Percentiles rank a stretch among this genome's conserved stretches.
Evolutionary conservation across 2,113 vertebrate genomes (phyloP).

Genomic region (Charina bottae): DNA sequence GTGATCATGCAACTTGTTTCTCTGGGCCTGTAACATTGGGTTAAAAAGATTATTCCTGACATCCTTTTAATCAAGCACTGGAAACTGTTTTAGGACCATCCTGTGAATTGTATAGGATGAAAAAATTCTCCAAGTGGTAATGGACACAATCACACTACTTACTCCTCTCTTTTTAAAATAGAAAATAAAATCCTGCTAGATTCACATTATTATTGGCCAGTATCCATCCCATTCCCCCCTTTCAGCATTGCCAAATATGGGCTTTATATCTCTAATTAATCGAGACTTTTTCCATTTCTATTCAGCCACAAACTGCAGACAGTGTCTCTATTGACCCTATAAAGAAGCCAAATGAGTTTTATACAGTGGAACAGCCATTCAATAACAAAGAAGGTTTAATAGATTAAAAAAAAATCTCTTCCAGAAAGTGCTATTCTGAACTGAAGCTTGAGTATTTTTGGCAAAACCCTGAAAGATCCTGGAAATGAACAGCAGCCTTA

Average conservation of each 20-base stretch:
- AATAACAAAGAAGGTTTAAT: not conserved
- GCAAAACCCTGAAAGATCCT: not conserved
- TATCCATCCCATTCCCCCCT: not conserved
- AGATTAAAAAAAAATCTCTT: not conserved
- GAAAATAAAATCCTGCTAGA: not conserved
- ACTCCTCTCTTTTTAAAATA: not conserved
- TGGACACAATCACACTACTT: too few species aligned
- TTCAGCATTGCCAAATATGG: not conserved
- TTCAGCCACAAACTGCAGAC: not conserved
- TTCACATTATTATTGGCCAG: too few species aligned
- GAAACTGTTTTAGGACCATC: not conserved
- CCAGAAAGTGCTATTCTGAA: constrained; percentile 44
- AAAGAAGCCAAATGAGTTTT: not conserved
- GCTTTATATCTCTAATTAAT: not conserved
- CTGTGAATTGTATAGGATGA: not conserved
- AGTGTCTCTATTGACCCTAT: not conserved
- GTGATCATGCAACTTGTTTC: not conserved
- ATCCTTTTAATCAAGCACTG: not conserved
- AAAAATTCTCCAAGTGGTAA: not conserved
- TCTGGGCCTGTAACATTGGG: not conserved
- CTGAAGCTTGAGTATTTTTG: constrained; percentile 39
- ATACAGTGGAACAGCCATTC: not conserved
- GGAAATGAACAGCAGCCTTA: constrained; percentile 47
- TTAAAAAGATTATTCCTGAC: not conserved
- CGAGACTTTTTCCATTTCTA: not conserved